Evolutionary conservation across 1,140 invertebrate species (phyloP).

Genomic region (Sipha flava): DNA sequence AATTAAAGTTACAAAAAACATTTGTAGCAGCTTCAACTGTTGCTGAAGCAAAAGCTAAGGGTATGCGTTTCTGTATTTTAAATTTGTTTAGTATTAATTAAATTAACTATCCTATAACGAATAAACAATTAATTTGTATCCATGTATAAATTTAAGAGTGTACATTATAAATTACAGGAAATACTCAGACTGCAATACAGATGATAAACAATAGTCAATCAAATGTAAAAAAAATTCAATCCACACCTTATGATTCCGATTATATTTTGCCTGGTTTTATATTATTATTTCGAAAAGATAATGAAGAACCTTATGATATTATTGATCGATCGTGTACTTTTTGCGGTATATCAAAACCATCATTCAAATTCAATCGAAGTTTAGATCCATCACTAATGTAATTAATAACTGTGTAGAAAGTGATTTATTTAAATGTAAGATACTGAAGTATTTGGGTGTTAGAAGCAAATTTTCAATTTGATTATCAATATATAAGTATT

Average conservation of each 20-base stretch:
- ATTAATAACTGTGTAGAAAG: too few relatives aligned
- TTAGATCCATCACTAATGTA: too few relatives aligned
- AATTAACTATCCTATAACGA: too few relatives aligned
- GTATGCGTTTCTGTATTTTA: too few relatives aligned
- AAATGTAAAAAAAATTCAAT: background rate
- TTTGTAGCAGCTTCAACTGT: constrained; percentile 69
- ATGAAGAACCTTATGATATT: accelerated
- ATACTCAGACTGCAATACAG: background rate
- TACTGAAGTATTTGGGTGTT: too few relatives aligned
- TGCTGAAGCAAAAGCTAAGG: constrained; percentile 56
- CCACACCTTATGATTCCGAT: background rate
- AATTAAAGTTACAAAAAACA: constrained; percentile 59
- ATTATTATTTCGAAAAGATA: background rate
- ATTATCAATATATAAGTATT: too few relatives aligned
- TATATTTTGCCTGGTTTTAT: background rate
- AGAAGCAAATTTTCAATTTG: too few relatives aligned
- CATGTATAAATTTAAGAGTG: too few relatives aligned
- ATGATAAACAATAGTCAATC: background rate
- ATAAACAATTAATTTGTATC: too few relatives aligned
- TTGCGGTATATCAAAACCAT: background rate
- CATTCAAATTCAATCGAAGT: too few relatives aligned
- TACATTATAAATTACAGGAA: background rate
- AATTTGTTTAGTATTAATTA: too few relatives aligned
- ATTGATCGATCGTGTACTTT: background rate
- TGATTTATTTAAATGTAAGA: too few relatives aligned